Evolutionary conservation across 2,888 invertebrate species (phyloP), one percentile per base, ranked within the genome.

Genomic region (Drosophila borborema): DNA sequence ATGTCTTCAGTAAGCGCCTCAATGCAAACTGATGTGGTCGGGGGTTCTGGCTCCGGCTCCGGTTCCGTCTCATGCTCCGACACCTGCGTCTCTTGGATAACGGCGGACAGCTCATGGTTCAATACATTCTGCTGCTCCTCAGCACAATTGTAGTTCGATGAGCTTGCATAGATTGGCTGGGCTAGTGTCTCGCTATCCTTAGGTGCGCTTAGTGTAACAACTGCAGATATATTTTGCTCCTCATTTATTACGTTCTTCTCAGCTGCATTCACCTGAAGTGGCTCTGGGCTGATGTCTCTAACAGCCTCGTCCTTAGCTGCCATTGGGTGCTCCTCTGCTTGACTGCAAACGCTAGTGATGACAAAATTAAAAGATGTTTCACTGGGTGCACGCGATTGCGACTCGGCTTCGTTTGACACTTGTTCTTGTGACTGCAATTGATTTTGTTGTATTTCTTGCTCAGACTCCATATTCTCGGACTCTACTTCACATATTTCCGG

Each of bases 81-180:
- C 10, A 18, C 18, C n/a, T 36, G 41, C 20, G 43, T n/a, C 51
- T 55, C 45, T 31, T 71, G 70, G 16, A 18, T 56, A 20, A 31
- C 55, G 16, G 69, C 61, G 45, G 79, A 34, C 14, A 86, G 54
- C 41, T 86, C 82, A 56, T 88, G 90, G 56, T 91, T 91, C 9
- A 90, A 73, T 36, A 88, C 71, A 75, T 91, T 91, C 54, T 91
- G 90, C 28, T 82, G 82, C 65, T 91, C 91, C 69, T 91, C 91
- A 46, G 81, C 82, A 54, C 82, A 64, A 56, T 65, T 59, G 46
- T 59, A 64, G 62, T 64, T 62, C 1, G 38, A 20, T 12, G 63
- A 51, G 14, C 46, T 14, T 8, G 60, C 61, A 8, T 55, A 40
- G 9, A 74, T 63, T 0, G 86, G 89, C 54, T 72, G 60, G 6